Conservation (phyloP, 2,113 vertebrate genomes). For the Macrotus californicus region DNA sequence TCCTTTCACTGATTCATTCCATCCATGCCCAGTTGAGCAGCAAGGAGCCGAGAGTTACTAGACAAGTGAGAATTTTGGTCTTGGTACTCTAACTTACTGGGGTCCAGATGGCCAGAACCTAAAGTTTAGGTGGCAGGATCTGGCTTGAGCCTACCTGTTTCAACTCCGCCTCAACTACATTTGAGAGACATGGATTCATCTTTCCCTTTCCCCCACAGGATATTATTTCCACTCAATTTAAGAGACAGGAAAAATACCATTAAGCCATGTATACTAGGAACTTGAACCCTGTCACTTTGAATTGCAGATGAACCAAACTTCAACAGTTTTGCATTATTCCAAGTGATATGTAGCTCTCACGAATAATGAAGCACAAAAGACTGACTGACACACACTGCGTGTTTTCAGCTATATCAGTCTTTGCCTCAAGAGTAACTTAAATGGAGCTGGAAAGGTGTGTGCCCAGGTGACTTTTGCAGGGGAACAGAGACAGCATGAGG, state of each 20-base stretch:
- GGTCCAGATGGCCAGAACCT: not conserved
- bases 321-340: constrained; percentile 2
- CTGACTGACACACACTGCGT: not conserved
- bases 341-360: constrained; percentile 24
- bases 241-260: constrained; percentile 35
- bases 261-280: not conserved
- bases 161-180: not conserved
- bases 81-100: not conserved
- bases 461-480: not conserved
- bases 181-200: not conserved
- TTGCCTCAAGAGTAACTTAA: constrained; percentile 24
- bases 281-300: not conserved
- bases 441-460: not conserved
- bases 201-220: not conserved
- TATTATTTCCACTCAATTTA: constrained; percentile 36
- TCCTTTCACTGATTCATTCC: not conserved
- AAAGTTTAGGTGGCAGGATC: not conserved
- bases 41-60: not conserved
- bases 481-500: not conserved
- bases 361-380: constrained; percentile 30
- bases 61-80: not conserved
- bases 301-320: constrained; percentile 30
- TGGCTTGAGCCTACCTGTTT: not conserved
- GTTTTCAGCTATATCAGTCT: constrained; percentile 11
- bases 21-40: not conserved